Evolutionary conservation across 2,113 vertebrate genomes (phyloP), one percentile per base, ranked within the genome.

Genomic region (Emydocephalus ijimae): DNA sequence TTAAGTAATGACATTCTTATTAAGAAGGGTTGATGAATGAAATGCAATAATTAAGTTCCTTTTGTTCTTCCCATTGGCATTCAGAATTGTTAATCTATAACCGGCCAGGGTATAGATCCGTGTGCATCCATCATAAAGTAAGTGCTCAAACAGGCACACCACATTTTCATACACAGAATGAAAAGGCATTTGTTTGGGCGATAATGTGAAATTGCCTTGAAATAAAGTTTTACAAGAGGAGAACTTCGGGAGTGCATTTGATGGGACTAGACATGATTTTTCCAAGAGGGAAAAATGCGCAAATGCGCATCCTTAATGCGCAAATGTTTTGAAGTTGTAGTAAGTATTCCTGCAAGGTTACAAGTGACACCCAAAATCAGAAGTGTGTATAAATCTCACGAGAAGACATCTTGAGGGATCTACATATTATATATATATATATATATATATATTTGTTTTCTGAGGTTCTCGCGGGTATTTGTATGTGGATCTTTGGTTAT

Each of bases 11-110:
- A 92, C 96, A 88, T 97, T 96, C 96, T 96, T 97, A 97, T 97
- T 98, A 96, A 96, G 69, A 90, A 97, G 92, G 56, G 95, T 97
- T 98, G 97, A 98, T 97, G 96, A 97, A 97, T 97, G 95, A 96
- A 97, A 96, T n/a, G 69, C 69, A 96, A 92, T 97, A 95, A 96
- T 94, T 94, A 95, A 96, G 96, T 96, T 97, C 94, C 97, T 97
- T 98, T 97, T 97, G 97, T 98, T 97, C 97, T 96, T 96, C 95
- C 96, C 96, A 93, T 2, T 94, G 95, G 93, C 89, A 93, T 89
- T 94, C 93, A 92, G 92, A 92, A 94, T 87, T 95, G 94, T 96
- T 97, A 95, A 97, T 96, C 92, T 97, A 97, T 96, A 96, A 96
- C 96, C 94, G 97, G 96, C 95, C 94, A 0, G 85, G 94, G 55